Conservation (phyloP, 2,888 invertebrate species). For the Phasia obesa region DNA sequence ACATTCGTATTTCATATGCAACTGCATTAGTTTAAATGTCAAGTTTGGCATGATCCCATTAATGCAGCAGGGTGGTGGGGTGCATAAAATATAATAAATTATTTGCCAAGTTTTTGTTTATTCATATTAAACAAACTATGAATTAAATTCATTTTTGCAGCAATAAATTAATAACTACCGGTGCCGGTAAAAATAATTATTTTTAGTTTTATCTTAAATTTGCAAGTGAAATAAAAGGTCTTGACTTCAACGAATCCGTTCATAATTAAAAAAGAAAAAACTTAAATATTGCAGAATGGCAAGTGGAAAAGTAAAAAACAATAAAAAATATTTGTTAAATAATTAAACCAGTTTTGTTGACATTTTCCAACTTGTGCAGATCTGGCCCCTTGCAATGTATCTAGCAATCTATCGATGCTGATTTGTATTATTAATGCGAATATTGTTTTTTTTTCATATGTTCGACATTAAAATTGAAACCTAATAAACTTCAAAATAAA, state of each 20-base stretch:
- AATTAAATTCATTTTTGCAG: background rate
- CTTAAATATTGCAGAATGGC: background rate
- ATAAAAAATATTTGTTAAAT: background rate
- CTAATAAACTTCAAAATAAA: conserved; percentile 9
- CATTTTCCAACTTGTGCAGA: conserved; percentile 23
- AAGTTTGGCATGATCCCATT: too few relatives aligned
- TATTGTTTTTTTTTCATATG: conserved; percentile 18
- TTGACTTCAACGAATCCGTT: background rate
- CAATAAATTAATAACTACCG: conserved; percentile 8
- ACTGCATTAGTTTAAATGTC: too few relatives aligned
- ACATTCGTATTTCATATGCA: too few relatives aligned
- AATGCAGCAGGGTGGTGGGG: too few relatives aligned
- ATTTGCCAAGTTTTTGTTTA: background rate
- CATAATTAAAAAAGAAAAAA: conserved; percentile 1
- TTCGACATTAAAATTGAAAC: background rate
- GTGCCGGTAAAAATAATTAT: conserved; percentile 13
- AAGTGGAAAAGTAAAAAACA: background rate
- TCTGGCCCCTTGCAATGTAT: conserved; percentile 18
- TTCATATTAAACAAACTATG: background rate
- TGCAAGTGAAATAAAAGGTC: conserved; percentile 25
- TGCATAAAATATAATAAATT: too few relatives aligned
- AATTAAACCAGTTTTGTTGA: conserved; percentile 29
- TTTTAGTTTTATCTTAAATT: background rate
- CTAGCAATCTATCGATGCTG: background rate
- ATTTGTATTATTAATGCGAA: conserved; percentile 38